Conservation (phyloP, 2,888 invertebrate species). For the Aplocera efformata region DNA sequence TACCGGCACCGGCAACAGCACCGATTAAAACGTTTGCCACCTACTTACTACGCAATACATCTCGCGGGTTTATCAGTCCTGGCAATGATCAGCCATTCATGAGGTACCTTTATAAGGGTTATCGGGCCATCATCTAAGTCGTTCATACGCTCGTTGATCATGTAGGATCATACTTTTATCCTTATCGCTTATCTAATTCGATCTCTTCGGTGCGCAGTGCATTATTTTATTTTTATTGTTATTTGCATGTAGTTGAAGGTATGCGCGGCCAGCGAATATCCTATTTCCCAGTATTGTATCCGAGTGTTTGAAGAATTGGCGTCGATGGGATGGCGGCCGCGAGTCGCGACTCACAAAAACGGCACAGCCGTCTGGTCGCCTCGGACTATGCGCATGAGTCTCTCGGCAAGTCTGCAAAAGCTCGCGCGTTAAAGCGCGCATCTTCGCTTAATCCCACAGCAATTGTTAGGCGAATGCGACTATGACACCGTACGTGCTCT, state of each 20-base stretch:
- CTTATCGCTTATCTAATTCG: conserved; percentile 21
- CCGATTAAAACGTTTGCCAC: conserved; percentile 53
- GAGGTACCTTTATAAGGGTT: conserved; percentile 25
- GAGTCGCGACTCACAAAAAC: conserved; percentile 72
- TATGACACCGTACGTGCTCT: conserved; percentile 21
- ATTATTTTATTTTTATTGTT: conserved; percentile 21
- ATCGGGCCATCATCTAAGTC: conserved; percentile 25
- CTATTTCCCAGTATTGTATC: conserved; percentile 69
- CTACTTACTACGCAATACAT: conserved; percentile 36
- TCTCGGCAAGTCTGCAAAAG: conserved; percentile 32
- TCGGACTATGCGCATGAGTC: conserved; percentile 45
- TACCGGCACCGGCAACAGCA: conserved; percentile 51
- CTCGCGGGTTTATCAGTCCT: conserved; percentile 40
- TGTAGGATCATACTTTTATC: conserved; percentile 25
- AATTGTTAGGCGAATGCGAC: conserved; percentile 20
- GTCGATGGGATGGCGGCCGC: conserved; percentile 52
- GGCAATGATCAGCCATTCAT: conserved; percentile 45
- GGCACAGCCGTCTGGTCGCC: conserved; percentile 56
- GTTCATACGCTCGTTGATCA: conserved; percentile 26
- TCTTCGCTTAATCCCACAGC: conserved; percentile 31
- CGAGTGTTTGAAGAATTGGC: conserved; percentile 58
- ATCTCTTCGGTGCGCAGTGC: conserved; percentile 7
- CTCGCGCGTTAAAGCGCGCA: conserved; percentile 32
- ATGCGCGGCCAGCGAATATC: conserved; percentile 44
- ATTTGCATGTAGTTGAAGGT: conserved; percentile 20